Conservation (phyloP, 2,797 vertebrate species). For the Cygnus olor region DNA sequence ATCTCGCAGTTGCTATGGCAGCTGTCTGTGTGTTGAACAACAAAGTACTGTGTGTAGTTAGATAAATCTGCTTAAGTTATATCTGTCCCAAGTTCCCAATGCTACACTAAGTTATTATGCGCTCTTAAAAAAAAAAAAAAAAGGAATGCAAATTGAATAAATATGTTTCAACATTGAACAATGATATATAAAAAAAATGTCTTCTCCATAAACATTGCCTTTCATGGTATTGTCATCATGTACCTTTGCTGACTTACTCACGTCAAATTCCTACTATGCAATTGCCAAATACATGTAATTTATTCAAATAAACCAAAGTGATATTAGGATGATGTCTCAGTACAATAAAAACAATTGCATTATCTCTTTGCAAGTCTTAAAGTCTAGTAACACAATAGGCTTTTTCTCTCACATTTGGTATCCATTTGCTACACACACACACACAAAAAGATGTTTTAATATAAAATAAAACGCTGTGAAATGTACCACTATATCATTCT, state of each 20-base stretch:
- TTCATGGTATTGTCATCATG: conserved; percentile 10
- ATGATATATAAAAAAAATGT: background rate
- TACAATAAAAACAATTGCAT: background rate
- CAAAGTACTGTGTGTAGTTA: conserved; percentile 58
- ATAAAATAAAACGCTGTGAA: conserved; percentile 58
- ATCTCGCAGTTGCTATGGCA: conserved; percentile 74
- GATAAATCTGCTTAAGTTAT: conserved; percentile 71
- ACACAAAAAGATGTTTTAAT: background rate
- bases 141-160: conserved; percentile 56
- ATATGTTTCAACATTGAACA: conserved; percentile 5
- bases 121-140: background rate
- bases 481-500: conserved; percentile 38
- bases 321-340: background rate
- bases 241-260: background rate
- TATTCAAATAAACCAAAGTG: background rate
- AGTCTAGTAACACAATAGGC: conserved; percentile 38
- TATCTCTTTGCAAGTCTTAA: background rate
- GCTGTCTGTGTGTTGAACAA: conserved; percentile 66
- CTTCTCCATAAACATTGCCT: conserved; percentile 1
- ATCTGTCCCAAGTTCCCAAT: conserved; percentile 16
- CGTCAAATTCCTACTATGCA: background rate
- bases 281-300: background rate
- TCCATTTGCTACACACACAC: conserved; percentile 27
- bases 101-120: background rate
- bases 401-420: conserved; percentile 50